Conservation (phyloP, 2,113 vertebrate species). For the Aspiorhynchus laticeps region DNA sequence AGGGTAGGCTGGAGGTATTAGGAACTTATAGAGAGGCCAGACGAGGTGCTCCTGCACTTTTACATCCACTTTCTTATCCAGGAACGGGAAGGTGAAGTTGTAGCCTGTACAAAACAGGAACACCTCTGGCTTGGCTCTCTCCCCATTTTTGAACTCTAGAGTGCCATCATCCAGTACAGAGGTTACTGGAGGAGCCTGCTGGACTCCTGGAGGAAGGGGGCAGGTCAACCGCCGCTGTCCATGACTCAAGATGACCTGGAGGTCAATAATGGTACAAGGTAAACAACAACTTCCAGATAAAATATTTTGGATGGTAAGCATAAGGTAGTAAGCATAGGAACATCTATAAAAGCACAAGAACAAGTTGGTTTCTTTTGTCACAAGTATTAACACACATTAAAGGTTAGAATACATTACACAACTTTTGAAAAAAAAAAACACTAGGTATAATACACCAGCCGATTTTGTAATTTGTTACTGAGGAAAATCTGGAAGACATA, state of each 20-base stretch:
- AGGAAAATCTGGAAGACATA: neutral
- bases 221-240: conserved; percentile 60
- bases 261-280: neutral
- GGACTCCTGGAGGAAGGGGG: conserved; percentile 69
- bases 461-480: neutral
- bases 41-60: conserved; percentile 69
- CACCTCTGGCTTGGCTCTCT: conserved; percentile 61
- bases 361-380: neutral
- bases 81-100: conserved; percentile 76
- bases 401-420: neutral
- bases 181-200: conserved; percentile 64
- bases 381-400: neutral
- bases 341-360: neutral
- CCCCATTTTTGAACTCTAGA: conserved; percentile 72
- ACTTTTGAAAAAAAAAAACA: neutral
- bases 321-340: neutral
- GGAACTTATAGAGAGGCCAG: conserved; percentile 74
- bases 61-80: conserved; percentile 69
- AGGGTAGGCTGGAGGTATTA: conserved; percentile 78
- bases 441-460: too few relatives aligned
- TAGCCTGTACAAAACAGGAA: conserved; percentile 84
- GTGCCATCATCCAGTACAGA: conserved; percentile 65
- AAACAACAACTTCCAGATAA: neutral
- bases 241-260: conserved; percentile 78
- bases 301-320: neutral